A percentile compares a stretch with the other conserved stretches of the same genome.
Evolutionary conservation across 2,888 invertebrate species (phyloP).

Genomic region (Coelopa pilipes): DNA sequence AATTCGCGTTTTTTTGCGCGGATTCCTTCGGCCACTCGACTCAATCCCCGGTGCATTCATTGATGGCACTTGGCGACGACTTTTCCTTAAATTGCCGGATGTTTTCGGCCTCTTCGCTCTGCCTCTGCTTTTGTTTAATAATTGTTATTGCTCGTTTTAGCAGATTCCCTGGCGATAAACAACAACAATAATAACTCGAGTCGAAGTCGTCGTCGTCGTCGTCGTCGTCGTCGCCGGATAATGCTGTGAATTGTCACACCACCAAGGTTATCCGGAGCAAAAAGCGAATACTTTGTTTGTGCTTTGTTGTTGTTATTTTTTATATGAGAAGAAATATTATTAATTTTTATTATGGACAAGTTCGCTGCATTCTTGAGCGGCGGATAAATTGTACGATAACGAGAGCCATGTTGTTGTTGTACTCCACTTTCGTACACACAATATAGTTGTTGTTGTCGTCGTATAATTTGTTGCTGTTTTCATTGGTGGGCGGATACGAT

Average conservation of each 20-base stretch:
- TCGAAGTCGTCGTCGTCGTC: too few relatives aligned
- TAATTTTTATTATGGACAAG: constrained; percentile 7
- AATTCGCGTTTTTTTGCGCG: not conserved
- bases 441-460: not conserved
- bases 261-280: not conserved
- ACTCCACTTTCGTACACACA: too few relatives aligned
- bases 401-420: not conserved
- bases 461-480: not conserved
- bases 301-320: too few relatives aligned
- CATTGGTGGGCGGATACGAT: constrained; percentile 22
- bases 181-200: not conserved
- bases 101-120: not conserved
- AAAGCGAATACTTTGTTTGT: not conserved
- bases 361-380: constrained; percentile 2
- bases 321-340: not conserved
- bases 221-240: too few relatives aligned
- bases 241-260: not conserved
- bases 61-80: not conserved
- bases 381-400: constrained; percentile 20
- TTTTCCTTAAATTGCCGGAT: constrained; percentile 31
- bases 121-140: not conserved
- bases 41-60: too few relatives aligned
- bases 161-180: not conserved
- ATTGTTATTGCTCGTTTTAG: not conserved
- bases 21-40: not conserved